phyloP scores from a whole-genome alignment of 2,888 invertebrate species.

The Mantis religiosa region DNA sequence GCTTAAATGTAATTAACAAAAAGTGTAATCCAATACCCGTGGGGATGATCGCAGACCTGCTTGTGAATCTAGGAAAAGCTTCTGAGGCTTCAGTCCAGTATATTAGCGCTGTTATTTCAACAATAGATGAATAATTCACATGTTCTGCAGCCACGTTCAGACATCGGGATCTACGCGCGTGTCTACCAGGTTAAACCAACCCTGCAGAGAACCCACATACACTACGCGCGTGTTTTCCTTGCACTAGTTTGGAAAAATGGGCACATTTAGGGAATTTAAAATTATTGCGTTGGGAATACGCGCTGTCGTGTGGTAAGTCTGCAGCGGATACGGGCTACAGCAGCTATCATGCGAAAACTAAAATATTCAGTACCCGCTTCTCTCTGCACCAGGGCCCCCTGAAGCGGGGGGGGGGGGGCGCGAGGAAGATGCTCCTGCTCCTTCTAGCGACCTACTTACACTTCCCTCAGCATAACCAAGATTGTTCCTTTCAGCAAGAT shows the following conservation, averaged over 20 bases:
- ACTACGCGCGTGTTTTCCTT: not conserved
- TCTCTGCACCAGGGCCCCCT: not conserved
- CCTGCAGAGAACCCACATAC: not conserved
- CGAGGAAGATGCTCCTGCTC: slow-evolving; percentile 4
- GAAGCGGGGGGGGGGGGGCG: not conserved
- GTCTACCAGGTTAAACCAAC: not conserved
- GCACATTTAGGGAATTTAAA: slow-evolving; percentile 16
- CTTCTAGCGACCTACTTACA: slow-evolving; percentile 8
- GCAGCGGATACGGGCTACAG: not conserved
- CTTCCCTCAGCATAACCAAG: not conserved
- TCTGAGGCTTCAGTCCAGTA: not conserved
- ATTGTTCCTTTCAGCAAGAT: not conserved
- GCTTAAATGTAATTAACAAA: too few relatives aligned
- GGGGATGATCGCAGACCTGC: too few relatives aligned
- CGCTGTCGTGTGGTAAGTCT: not conserved
- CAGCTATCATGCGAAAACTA: slow-evolving; percentile 13
- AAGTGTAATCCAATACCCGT: too few relatives aligned
- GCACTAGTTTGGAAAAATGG: slow-evolving; percentile 9
- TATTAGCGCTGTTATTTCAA: not conserved
- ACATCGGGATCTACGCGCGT: not conserved
- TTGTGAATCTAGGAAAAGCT: too few relatives aligned
- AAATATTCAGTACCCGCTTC: slow-evolving; percentile 7
- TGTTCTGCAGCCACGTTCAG: not conserved
- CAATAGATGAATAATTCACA: not conserved
- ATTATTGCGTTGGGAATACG: slow-evolving; percentile 17